Percentiles rank a stretch among this genome's conserved stretches.
phyloP scores from a whole-genome alignment of 2,113 vertebrate genomes.

The Orcinus orca region DNA sequence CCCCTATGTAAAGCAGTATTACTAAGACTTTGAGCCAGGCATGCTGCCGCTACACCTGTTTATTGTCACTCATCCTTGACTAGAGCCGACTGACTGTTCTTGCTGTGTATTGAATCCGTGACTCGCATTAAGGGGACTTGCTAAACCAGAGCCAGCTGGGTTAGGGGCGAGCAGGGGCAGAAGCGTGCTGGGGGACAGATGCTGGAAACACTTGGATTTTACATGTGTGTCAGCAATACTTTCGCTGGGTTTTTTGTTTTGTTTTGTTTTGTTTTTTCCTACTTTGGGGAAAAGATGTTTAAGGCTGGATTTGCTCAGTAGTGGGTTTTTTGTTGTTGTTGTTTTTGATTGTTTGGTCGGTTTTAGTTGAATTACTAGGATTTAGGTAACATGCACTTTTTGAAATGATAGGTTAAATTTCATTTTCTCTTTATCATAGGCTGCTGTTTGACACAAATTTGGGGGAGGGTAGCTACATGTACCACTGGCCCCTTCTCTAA shows the following conservation, averaged over 20 bases:
- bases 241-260: background rate
- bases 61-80: background rate
- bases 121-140: background rate
- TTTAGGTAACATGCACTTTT: background rate
- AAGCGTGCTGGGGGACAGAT: background rate
- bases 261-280: background rate
- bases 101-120: background rate
- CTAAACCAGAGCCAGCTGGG: background rate
- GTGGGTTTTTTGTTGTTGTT: background rate
- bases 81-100: background rate
- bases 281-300: background rate
- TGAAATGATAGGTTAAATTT: background rate
- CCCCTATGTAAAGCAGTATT: constrained; percentile 37
- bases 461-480: background rate
- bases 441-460: background rate
- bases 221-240: background rate
- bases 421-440: background rate
- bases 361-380: background rate
- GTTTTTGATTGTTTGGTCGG: background rate
- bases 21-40: background rate
- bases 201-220: background rate
- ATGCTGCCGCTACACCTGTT: background rate
- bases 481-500: background rate
- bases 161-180: background rate
- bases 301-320: background rate